Conservation (phyloP, 2,888 invertebrate species). For the Pseudeuparius sepicola region DNA sequence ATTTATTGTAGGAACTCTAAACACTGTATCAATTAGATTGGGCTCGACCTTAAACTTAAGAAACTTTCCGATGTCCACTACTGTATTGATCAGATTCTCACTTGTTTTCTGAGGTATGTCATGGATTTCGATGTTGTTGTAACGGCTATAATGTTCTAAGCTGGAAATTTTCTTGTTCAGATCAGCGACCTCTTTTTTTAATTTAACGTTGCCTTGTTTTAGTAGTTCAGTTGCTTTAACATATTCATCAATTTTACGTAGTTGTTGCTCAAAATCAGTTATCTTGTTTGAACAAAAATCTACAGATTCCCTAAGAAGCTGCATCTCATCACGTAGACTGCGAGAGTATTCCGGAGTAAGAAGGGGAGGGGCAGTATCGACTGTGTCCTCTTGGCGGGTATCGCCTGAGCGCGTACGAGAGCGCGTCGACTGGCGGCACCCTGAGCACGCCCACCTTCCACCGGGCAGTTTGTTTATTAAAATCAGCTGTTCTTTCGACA, state of each 20-base stretch:
- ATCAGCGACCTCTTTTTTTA: neutral
- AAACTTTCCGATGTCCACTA: neutral
- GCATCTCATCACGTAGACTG: no score
- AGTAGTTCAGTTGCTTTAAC: constrained; percentile 2
- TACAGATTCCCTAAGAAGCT: constrained; percentile 3
- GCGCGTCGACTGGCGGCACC: no score
- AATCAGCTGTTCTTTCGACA: constrained; percentile 1
- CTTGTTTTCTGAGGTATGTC: constrained; percentile 3
- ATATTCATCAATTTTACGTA: constrained; percentile 1
- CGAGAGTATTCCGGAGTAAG: no score
- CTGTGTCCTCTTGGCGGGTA: no score
- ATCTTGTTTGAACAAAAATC: constrained; percentile 8
- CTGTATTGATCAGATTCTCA: neutral
- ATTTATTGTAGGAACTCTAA: constrained; percentile 13
- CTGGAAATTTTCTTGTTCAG: neutral
- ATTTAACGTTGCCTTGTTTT: constrained; percentile 1
- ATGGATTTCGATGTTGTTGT: constrained; percentile 9
- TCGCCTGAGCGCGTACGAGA: no score
- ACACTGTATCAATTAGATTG: constrained; percentile 9
- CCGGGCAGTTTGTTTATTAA: neutral
- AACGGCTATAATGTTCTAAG: constrained; percentile 5
- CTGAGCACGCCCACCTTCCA: constrained; percentile 1
- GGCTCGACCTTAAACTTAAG: neutral
- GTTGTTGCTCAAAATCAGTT: constrained; percentile 8
- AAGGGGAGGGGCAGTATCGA: no score